Conservation (phyloP, 2,888 invertebrate species). For the Conomelus anceps region DNA sequence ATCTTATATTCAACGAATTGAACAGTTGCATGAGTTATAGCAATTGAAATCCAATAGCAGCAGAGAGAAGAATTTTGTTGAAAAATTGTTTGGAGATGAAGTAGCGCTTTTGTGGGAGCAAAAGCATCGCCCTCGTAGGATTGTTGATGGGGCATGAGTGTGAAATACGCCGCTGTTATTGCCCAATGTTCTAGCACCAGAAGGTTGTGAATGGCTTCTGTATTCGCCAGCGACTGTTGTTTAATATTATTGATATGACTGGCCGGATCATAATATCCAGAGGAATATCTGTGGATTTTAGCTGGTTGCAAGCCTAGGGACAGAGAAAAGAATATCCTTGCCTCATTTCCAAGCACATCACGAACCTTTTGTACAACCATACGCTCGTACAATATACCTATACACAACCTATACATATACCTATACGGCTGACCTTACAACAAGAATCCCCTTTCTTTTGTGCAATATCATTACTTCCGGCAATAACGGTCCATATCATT, state of each 20-base stretch:
- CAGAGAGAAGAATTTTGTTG: neutral
- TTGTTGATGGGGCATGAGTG: neutral
- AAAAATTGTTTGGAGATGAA: neutral
- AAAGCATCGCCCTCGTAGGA: neutral
- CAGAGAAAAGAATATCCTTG: neutral
- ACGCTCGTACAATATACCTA: neutral
- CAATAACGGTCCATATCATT: neutral
- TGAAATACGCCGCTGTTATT: neutral
- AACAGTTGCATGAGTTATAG: neutral
- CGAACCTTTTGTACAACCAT: neutral
- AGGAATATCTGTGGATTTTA: neutral
- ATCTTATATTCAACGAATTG: neutral
- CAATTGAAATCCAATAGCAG: neutral
- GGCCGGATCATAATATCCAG: neutral
- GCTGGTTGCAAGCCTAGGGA: neutral
- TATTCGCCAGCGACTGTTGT: neutral
- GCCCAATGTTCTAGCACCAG: neutral
- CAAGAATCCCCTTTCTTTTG: neutral
- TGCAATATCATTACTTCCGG: neutral
- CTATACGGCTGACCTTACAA: neutral
- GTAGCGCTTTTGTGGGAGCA: neutral
- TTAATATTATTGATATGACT: neutral
- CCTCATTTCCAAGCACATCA: neutral
- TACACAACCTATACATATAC: neutral
- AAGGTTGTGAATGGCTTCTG: neutral